Evolutionary conservation across 2,888 invertebrate species (phyloP).

Genomic region (Synanthedon tipuliformis): DNA sequence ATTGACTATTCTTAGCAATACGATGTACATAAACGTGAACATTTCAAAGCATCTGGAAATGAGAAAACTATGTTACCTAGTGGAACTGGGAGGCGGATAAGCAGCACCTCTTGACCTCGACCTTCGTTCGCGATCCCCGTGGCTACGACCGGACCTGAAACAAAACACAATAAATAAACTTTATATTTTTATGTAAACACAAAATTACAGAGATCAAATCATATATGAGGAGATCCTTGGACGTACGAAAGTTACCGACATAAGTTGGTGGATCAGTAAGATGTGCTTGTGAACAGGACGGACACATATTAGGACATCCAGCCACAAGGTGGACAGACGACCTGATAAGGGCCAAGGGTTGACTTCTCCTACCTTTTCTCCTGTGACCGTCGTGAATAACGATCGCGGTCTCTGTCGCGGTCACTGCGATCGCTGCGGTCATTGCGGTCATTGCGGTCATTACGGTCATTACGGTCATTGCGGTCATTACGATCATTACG

Average conservation of each 20-base stretch:
- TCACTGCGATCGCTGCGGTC: conserved; percentile 22
- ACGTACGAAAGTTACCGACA: too few relatives aligned
- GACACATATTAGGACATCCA: too few relatives aligned
- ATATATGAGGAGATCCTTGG: too few relatives aligned
- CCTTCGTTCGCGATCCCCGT: conserved; percentile 25
- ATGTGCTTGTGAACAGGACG: too few relatives aligned
- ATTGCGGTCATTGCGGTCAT: not conserved
- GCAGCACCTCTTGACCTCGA: conserved; percentile 39
- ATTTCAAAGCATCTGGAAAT: too few relatives aligned
- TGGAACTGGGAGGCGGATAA: conserved; percentile 22
- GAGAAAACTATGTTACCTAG: conserved; percentile 10
- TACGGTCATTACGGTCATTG: not conserved
- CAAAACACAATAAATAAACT: not conserved
- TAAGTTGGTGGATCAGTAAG: too few relatives aligned
- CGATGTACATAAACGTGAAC: too few relatives aligned
- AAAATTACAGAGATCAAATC: too few relatives aligned
- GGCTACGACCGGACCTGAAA: conserved; percentile 7
- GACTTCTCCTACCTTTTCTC: too few relatives aligned
- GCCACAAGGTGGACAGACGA: too few relatives aligned
- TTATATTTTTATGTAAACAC: not conserved
- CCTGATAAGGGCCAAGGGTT: too few relatives aligned
- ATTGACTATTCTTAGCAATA: too few relatives aligned
- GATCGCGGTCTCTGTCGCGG: conserved; percentile 29
- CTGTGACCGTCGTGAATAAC: conserved; percentile 22
- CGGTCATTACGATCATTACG: not conserved